phyloP scores from a whole-genome alignment of 2,888 invertebrate genomes.

The Dryococelus australis region DNA sequence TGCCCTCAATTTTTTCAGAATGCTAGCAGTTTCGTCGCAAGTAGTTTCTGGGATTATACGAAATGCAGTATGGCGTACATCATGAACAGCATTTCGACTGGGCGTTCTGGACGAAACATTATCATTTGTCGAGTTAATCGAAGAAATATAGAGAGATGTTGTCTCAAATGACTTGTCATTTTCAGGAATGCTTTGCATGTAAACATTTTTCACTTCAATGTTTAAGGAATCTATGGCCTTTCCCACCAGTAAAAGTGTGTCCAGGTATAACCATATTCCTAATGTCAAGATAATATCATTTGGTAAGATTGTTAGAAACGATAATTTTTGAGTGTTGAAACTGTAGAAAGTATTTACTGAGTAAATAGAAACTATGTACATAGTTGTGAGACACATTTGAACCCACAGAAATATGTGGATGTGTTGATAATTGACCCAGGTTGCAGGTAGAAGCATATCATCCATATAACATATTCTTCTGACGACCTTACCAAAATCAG shows the following conservation, averaged over 20 bases:
- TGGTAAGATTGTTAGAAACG: background rate
- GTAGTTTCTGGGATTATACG: no score
- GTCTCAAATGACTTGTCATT: background rate
- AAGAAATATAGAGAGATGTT: background rate
- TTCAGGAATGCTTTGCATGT: background rate
- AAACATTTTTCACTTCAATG: background rate
- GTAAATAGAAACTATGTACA: background rate
- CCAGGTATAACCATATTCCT: background rate
- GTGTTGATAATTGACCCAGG: background rate
- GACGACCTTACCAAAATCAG: no score
- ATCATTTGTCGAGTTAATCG: background rate
- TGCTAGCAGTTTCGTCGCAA: background rate
- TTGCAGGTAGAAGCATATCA: background rate
- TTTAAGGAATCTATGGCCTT: background rate
- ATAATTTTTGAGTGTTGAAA: background rate
- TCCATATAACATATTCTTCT: background rate
- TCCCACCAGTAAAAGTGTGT: background rate
- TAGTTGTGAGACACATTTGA: background rate
- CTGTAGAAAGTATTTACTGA: background rate
- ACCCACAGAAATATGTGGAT: background rate
- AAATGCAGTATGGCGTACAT: background rate
- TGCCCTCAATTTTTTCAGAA: background rate
- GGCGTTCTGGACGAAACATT: background rate
- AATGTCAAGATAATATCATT: background rate
- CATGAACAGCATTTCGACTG: background rate